A percentile compares a stretch with the other conserved stretches of the same genome.
These are phyloP conservation scores for Thalpophila matura DNA, from an alignment of 2,888 invertebrate genomes.

Conservation along the genomic window DNA sequence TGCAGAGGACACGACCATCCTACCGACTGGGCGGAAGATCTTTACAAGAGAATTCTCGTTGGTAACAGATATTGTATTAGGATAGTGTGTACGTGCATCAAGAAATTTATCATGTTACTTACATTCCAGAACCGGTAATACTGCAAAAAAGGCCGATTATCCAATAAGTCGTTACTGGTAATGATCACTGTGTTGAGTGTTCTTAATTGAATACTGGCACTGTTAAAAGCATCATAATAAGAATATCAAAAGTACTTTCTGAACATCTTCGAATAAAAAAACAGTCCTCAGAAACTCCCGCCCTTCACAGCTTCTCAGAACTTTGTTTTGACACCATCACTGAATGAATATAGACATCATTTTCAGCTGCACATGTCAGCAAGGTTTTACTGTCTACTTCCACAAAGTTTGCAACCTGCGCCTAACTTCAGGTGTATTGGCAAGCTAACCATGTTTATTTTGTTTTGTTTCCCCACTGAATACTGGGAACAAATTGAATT, in stretches of 20 bases:
- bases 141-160: background rate
- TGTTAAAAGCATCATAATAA: background rate
- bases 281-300: background rate
- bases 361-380: conserved; percentile 2
- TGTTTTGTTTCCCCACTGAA: conserved; percentile 66
- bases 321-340: background rate
- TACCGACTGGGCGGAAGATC: background rate
- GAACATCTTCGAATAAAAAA: background rate
- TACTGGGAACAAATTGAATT: conserved; percentile 67
- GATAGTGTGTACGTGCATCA: conserved; percentile 18
- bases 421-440: conserved; percentile 34
- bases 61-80: conserved; percentile 29
- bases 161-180: background rate
- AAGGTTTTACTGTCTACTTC: conserved; percentile 28
- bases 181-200: too few species aligned
- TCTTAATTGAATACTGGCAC: too few species aligned
- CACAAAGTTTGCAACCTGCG: conserved; percentile 25
- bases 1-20: conserved; percentile 15
- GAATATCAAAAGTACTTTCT: background rate
- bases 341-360: background rate
- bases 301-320: background rate
- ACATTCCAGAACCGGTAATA: background rate
- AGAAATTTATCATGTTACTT: conserved; percentile 5
- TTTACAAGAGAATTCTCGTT: background rate
- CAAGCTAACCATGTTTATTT: conserved; percentile 65